phyloP scores from a whole-genome alignment of 2,113 vertebrate genomes.

The Rhabdornis inornatus region DNA sequence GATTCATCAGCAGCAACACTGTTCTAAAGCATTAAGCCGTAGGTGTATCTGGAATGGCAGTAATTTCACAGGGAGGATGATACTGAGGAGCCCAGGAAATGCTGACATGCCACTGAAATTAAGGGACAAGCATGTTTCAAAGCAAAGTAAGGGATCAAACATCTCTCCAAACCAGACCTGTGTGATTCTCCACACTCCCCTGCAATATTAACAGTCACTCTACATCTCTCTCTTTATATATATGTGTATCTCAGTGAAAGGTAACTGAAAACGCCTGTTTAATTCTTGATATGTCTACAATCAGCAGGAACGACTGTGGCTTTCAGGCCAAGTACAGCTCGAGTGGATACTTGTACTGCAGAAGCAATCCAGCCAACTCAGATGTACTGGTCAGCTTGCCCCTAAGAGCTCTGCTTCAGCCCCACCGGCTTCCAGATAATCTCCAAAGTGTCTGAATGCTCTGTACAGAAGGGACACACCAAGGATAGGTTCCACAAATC shows the following conservation, averaged over 20 bases:
- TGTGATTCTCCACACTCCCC: rapidly evolving
- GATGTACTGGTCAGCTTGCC: neutral
- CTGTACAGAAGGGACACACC: neutral
- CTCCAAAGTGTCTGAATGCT: neutral
- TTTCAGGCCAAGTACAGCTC: neutral
- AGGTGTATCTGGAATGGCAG: neutral
- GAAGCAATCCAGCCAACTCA: neutral
- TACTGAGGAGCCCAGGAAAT: neutral
- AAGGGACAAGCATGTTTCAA: neutral
- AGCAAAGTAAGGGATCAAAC: neutral
- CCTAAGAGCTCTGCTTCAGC: neutral
- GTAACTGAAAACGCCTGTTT: neutral
- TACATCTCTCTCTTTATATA: too few relatives aligned
- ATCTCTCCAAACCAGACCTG: neutral
- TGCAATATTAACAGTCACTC: neutral
- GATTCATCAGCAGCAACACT: neutral
- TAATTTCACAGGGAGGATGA: neutral
- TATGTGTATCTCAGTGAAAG: neutral
- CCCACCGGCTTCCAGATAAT: neutral
- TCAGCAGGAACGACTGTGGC: neutral
- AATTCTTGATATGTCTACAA: neutral
- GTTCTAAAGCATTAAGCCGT: neutral
- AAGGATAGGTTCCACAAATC: neutral
- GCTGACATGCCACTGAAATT: neutral
- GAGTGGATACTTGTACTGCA: neutral